A percentile compares a stretch with the other conserved stretches of the same genome.
These are phyloP conservation scores for Mustela nigripes DNA, from an alignment of 2,113 vertebrate species.

Conservation along the genomic window DNA sequence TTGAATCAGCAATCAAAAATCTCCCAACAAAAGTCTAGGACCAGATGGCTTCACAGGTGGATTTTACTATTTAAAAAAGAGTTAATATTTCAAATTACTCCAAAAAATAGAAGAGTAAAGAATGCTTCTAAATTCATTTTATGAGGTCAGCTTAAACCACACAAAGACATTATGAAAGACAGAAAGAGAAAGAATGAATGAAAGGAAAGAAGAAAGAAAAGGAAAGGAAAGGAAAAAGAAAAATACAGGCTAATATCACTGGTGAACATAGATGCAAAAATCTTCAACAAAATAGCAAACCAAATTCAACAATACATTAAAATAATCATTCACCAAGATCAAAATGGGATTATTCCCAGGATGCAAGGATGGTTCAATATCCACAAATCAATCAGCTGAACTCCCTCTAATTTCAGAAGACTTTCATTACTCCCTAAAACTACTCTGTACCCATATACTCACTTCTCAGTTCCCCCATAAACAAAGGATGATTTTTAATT, in stretches of 20 bases:
- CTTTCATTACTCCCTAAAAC: not conserved
- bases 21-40: not conserved
- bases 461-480: not conserved
- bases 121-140: not conserved
- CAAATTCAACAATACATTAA: not conserved
- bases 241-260: not conserved
- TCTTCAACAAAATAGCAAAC: not conserved
- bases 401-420: not conserved
- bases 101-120: not conserved
- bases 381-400: not conserved
- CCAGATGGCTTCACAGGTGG: not conserved
- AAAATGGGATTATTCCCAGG: not conserved
- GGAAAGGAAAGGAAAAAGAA: not conserved
- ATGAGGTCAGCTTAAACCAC: not conserved
- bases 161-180: not conserved
- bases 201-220: too few relatives aligned
- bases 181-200: too few relatives aligned
- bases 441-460: not conserved
- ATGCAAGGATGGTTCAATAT: not conserved
- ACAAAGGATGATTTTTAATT: not conserved
- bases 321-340: not conserved
- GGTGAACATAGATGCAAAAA: not conserved
- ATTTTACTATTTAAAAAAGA: not conserved
- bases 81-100: not conserved
- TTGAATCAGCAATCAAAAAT: not conserved